phyloP scores from a whole-genome alignment of 1,140 invertebrate genomes.

The Armadillidium nasatum region DNA sequence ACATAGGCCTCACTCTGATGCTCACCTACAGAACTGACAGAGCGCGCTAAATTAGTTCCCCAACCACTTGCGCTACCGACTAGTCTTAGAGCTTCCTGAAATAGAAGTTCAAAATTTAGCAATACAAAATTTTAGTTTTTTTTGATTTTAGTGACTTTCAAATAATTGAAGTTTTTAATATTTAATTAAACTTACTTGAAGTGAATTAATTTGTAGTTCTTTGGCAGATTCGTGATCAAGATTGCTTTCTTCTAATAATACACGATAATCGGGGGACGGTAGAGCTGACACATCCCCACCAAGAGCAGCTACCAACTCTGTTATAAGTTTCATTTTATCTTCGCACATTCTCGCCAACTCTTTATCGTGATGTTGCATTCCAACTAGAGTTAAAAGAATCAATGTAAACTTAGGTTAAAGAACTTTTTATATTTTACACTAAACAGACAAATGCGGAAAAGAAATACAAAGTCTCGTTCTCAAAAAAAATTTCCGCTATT shows the following conservation, averaged over 20 bases:
- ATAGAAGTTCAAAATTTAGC: background rate
- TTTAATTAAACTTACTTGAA: slow-evolving; percentile 26
- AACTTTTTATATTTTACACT: no score
- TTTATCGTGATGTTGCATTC: slow-evolving; percentile 76
- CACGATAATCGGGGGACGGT: slow-evolving; percentile 35
- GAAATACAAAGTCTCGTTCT: no score
- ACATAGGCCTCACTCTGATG: slow-evolving; percentile 75
- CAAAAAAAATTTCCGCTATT: no score
- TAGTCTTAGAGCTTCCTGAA: slow-evolving; percentile 64
- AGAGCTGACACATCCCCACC: slow-evolving; percentile 29
- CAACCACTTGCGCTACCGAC: slow-evolving; percentile 64
- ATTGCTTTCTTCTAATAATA: slow-evolving; percentile 44
- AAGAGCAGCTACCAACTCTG: slow-evolving; percentile 64
- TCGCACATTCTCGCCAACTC: slow-evolving; percentile 78
- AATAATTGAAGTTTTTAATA: no score
- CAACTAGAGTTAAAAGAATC: slow-evolving; percentile 62
- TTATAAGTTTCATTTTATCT: slow-evolving; percentile 79
- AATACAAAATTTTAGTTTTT: no score
- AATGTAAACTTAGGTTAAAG: slow-evolving; percentile 54
- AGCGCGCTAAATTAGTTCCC: slow-evolving; percentile 73
- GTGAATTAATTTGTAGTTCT: slow-evolving; percentile 38
- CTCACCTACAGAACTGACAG: slow-evolving; percentile 86
- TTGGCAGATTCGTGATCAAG: slow-evolving; percentile 40
- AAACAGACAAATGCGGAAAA: no score
- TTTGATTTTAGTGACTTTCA: no score